Conservation (phyloP, 1,140 invertebrate species). For the Drosophila cardini region DNA sequence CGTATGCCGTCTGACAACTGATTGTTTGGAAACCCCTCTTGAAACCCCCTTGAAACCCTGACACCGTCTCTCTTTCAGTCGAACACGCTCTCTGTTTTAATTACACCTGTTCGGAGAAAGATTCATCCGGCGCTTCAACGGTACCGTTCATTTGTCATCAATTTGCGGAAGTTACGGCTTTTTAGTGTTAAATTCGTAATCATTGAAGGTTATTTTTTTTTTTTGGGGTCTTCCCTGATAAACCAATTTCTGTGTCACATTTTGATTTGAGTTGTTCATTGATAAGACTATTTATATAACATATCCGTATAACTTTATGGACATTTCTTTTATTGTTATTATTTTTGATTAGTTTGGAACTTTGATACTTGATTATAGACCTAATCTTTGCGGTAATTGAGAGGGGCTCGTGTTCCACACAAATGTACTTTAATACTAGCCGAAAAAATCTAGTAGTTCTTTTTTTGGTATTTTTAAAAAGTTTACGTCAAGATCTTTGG, state of each 20-base stretch:
- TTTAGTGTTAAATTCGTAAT: conserved; percentile 28
- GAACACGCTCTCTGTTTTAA: background rate
- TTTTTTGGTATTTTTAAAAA: background rate
- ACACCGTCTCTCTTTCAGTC: conserved; percentile 10
- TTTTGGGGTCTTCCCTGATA: conserved; percentile 52
- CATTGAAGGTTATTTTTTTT: conserved; percentile 4
- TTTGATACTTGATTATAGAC: conserved; percentile 47
- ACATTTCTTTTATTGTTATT: background rate
- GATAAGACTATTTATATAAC: conserved; percentile 24
- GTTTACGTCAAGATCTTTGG: conserved; percentile 19
- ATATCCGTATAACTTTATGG: background rate
- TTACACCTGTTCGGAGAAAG: conserved; percentile 51
- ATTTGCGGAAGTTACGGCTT: conserved; percentile 45
- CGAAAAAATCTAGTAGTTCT: background rate
- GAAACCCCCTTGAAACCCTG: background rate
- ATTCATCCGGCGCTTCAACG: conserved; percentile 65
- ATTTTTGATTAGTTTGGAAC: conserved; percentile 36
- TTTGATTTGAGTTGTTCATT: background rate
- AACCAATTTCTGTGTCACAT: conserved; percentile 34
- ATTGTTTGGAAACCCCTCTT: background rate
- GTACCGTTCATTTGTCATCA: conserved; percentile 68
- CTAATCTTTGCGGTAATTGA: conserved; percentile 34
- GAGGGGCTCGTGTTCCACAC: conserved; percentile 21
- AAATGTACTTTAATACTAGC: conserved; percentile 4
- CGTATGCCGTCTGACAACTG: conserved; percentile 35